Conservation (phyloP, 2,113 vertebrate species). For the Phoxinus phoxinus region DNA sequence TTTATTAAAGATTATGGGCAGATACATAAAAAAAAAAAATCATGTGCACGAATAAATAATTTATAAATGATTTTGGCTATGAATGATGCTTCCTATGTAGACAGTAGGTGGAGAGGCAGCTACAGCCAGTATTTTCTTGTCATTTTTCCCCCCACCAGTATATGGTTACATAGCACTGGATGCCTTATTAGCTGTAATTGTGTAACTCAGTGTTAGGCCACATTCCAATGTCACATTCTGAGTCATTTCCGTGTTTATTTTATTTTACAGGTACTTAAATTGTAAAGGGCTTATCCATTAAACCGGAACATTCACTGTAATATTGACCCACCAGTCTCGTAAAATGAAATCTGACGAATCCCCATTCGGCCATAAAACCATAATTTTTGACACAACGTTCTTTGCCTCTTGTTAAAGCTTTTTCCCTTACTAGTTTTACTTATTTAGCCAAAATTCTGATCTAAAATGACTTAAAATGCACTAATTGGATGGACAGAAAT, state of each 20-base stretch:
- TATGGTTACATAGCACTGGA: not conserved
- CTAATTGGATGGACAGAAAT: not conserved
- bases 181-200: not conserved
- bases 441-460: not conserved
- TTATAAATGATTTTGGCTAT: not conserved
- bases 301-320: not conserved
- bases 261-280: constrained; percentile 18
- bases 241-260: not conserved
- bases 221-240: not conserved
- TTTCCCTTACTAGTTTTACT: not conserved
- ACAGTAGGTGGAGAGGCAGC: no score
- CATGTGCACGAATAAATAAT: no score
- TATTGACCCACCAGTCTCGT: constrained; percentile 2
- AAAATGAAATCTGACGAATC: constrained; percentile 28
- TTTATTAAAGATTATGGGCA: no score
- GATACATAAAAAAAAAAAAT: no score
- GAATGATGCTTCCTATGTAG: not conserved
- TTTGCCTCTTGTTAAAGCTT: not conserved
- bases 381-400: constrained; percentile 9
- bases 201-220: not conserved
- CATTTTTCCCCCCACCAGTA: not conserved
- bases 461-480: not conserved
- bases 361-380: not conserved
- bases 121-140: not conserved
- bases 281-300: not conserved